These are phyloP conservation scores for Callimorpha dominula DNA, from an alignment of 2,888 invertebrate genomes.

Conservation along the genomic window DNA sequence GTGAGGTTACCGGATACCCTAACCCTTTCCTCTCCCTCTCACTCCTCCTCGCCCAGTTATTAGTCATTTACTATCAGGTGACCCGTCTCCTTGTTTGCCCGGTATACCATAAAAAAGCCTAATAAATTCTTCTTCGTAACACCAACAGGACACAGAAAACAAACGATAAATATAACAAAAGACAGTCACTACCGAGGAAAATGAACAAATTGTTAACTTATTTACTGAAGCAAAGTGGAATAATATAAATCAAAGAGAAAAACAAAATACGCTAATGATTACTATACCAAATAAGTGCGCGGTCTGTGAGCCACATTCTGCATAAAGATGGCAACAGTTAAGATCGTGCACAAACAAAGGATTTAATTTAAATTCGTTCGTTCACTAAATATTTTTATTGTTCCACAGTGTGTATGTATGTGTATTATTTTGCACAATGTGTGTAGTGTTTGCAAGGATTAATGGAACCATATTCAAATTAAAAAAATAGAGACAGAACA, in stretches of 20 bases:
- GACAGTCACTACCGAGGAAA: too few relatives aligned
- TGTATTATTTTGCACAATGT: slow-evolving; percentile 1
- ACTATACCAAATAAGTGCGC: slow-evolving; percentile 17
- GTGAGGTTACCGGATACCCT: too few relatives aligned
- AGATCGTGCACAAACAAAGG: slow-evolving; percentile 21
- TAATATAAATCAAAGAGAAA: background rate
- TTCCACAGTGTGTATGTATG: background rate
- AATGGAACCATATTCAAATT: slow-evolving; percentile 5
- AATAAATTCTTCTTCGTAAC: too few relatives aligned
- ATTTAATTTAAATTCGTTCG: slow-evolving; percentile 36
- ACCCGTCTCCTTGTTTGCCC: too few relatives aligned
- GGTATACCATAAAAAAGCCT: too few relatives aligned
- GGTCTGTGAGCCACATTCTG: slow-evolving; percentile 15
- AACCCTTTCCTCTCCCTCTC: too few relatives aligned
- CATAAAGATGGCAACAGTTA: slow-evolving; percentile 11
- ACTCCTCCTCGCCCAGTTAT: too few relatives aligned
- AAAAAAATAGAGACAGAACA: background rate
- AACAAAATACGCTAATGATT: slow-evolving; percentile 14
- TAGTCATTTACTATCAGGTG: too few relatives aligned
- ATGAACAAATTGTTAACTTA: too few relatives aligned
- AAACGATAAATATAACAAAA: too few relatives aligned
- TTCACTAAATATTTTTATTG: slow-evolving; percentile 32
- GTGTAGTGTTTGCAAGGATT: slow-evolving; percentile 9
- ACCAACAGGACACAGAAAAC: too few relatives aligned
- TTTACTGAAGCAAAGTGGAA: too few relatives aligned